Conservation (phyloP, 2,797 vertebrate species). For the Melanogrammus aeglefinus region DNA sequence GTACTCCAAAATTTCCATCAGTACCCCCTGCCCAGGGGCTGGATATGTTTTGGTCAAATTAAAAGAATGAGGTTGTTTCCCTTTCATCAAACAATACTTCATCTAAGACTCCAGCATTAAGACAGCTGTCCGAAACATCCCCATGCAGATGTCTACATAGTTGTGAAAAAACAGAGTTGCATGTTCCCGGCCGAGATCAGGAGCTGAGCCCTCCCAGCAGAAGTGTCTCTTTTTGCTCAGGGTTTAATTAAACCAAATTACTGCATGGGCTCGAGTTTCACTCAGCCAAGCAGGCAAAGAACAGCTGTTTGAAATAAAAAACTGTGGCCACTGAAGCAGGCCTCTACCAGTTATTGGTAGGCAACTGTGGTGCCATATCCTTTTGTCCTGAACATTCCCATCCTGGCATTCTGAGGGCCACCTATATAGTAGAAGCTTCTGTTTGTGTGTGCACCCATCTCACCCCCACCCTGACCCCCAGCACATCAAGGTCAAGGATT, state of each 20-base stretch:
- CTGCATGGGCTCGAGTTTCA: conserved; percentile 41
- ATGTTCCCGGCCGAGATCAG: conserved; percentile 38
- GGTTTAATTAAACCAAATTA: conserved; percentile 59
- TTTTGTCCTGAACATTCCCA: conserved; percentile 37
- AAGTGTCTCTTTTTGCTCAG: conserved; percentile 22
- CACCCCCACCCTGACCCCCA: conserved; percentile 26
- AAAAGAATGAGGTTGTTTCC: not conserved
- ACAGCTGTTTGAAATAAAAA: conserved; percentile 14
- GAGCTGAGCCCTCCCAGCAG: conserved; percentile 16
- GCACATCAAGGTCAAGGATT: conserved; percentile 66
- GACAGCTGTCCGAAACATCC: not conserved
- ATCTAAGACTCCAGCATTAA: not conserved
- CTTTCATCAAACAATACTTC: not conserved
- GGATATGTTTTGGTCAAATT: not conserved
- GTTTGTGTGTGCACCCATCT: conserved; percentile 53
- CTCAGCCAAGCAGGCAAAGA: conserved; percentile 33
- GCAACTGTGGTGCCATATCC: conserved; percentile 27
- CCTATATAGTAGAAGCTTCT: conserved; percentile 63
- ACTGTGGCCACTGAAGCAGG: conserved; percentile 29
- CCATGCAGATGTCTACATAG: not conserved
- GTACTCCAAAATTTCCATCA: not conserved
- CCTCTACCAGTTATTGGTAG: conserved; percentile 31
- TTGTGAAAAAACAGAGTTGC: conserved; percentile 45
- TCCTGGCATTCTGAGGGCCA: conserved; percentile 54
- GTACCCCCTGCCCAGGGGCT: not conserved